Percentiles rank a stretch among this genome's conserved stretches.
Conservation (phyloP, 2,113 vertebrate species). For the Psilopsiagon aurifrons region DNA sequence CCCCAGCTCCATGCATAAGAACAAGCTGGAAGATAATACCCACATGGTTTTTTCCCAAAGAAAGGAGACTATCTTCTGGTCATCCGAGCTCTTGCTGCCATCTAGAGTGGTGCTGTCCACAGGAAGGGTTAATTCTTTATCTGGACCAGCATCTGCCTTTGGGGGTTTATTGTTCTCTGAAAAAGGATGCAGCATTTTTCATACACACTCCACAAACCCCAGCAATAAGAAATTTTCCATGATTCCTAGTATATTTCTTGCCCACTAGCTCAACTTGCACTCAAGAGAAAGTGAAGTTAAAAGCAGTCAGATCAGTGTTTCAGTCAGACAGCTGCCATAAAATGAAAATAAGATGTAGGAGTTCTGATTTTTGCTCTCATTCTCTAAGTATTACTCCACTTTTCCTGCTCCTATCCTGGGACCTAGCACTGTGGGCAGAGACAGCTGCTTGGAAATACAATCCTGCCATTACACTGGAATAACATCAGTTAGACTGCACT, state of each 20-base stretch:
- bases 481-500: background rate
- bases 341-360: background rate
- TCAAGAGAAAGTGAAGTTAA: background rate
- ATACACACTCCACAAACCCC: background rate
- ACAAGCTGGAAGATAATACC: conserved; percentile 13
- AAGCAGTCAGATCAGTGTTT: background rate
- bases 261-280: background rate
- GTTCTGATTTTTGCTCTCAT: background rate
- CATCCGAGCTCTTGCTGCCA: conserved; percentile 92
- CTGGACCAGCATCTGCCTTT: conserved; percentile 91
- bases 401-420: background rate
- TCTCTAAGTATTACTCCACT: background rate
- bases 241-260: background rate
- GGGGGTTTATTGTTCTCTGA: conserved; percentile 97
- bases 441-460: background rate
- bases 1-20: background rate
- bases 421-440: background rate
- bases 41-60: conserved; percentile 92
- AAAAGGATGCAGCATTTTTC: background rate
- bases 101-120: conserved; percentile 93
- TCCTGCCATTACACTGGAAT: background rate
- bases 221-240: background rate
- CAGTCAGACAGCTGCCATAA: background rate
- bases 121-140: conserved; percentile 95
- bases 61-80: conserved; percentile 91